phyloP scores from a whole-genome alignment of 2,888 invertebrate species.

The Melanargia galathea region DNA sequence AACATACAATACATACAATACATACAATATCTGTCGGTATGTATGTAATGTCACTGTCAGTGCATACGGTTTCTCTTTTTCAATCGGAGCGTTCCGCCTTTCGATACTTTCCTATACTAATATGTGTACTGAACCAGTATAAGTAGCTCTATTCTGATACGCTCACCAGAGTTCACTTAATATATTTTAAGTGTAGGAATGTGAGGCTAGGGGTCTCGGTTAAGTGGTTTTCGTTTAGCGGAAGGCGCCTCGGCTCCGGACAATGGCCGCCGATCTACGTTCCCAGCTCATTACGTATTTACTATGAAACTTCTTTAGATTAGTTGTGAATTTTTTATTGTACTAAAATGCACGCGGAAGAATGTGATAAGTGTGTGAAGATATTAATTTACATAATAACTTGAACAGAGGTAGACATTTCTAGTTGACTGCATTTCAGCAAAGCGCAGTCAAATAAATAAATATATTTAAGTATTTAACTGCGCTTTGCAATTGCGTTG shows the following conservation, averaged over 20 bases:
- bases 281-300: conserved; percentile 78
- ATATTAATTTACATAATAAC: conserved; percentile 32
- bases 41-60: conserved; percentile 23
- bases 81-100: conserved; percentile 76
- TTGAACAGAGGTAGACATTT: conserved; percentile 5
- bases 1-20: not conserved
- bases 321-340: conserved; percentile 50
- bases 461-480: too few relatives aligned
- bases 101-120: conserved; percentile 76
- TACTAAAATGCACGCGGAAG: conserved; percentile 37
- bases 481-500: too few relatives aligned
- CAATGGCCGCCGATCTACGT: conserved; percentile 76
- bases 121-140: conserved; percentile 55
- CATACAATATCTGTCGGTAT: not conserved
- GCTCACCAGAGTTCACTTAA: conserved; percentile 44
- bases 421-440: conserved; percentile 7
- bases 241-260: conserved; percentile 72
- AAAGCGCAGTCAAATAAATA: too few relatives aligned
- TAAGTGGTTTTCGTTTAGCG: conserved; percentile 62
- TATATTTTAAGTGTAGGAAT: conserved; percentile 53
- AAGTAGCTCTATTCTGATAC: conserved; percentile 52
- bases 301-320: conserved; percentile 66
- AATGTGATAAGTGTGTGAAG: conserved; percentile 35
- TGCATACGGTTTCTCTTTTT: conserved; percentile 75
- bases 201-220: conserved; percentile 58